Conservation (phyloP, 2,797 vertebrate genomes). For the Rhyacichthys aspro region DNA sequence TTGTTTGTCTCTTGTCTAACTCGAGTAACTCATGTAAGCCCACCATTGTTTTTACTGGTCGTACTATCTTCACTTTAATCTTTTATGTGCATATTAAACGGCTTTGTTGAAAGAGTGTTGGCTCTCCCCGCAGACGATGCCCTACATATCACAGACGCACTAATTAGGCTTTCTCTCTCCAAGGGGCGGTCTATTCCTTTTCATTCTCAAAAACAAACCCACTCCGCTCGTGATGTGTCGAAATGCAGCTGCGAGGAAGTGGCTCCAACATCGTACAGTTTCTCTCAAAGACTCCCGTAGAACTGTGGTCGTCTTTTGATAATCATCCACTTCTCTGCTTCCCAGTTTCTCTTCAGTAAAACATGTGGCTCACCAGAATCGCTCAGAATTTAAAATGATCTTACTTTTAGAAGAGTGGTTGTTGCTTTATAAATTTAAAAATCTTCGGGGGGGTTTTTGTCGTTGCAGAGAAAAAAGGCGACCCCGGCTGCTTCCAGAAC, state of each 20-base stretch:
- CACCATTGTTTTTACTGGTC: conserved; percentile 40
- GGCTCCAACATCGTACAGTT: not conserved
- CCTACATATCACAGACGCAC: conserved; percentile 67
- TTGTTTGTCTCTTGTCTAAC: no score
- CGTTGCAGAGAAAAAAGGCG: conserved; percentile 70
- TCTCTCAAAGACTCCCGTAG: not conserved
- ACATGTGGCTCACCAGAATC: conserved; percentile 16
- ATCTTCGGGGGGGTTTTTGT: conserved; percentile 25
- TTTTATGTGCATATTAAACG: conserved; percentile 75
- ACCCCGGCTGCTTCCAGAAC: conserved; percentile 69
- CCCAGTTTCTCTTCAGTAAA: conserved; percentile 14
- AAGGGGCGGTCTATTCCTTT: conserved; percentile 30
- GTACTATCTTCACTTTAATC: conserved; percentile 69
- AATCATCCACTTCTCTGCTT: conserved; percentile 7
- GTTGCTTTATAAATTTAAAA: not conserved
- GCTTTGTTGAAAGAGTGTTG: conserved; percentile 48
- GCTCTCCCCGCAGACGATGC: conserved; percentile 53
- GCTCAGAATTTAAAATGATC: not conserved
- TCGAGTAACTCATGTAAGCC: conserved; percentile 8
- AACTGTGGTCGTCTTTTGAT: conserved; percentile 11
- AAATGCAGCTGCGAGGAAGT: conserved; percentile 11
- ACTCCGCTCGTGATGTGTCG: conserved; percentile 27
- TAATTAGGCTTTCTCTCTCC: conserved; percentile 64
- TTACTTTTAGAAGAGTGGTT: not conserved
- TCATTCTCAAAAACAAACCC: conserved; percentile 57